Conservation (phyloP, 2,113 vertebrate species). For the Carettochelys insculpta region DNA sequence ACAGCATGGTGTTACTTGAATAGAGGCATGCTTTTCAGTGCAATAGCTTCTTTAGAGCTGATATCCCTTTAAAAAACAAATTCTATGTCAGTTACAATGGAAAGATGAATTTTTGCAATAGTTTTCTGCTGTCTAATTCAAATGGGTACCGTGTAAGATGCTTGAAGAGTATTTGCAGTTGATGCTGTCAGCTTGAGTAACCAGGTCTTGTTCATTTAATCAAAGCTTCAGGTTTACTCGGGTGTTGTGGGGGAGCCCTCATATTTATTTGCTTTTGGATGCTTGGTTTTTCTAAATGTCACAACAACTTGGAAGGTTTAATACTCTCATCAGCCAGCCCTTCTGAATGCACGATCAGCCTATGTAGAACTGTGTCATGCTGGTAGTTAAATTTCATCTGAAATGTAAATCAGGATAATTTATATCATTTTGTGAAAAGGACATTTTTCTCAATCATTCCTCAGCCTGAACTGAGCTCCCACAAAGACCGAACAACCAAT, state of each 20-base stretch:
- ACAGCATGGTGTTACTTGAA: not conserved
- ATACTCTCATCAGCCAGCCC: not conserved
- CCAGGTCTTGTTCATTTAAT: not conserved
- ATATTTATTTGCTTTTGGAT: slow-evolving; percentile 38
- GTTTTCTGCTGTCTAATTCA: not conserved
- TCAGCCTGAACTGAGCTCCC: not conserved
- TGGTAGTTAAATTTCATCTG: not conserved
- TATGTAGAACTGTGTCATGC: not conserved
- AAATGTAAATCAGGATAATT: not conserved
- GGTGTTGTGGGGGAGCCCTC: slow-evolving; percentile 10
- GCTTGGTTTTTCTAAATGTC: not conserved
- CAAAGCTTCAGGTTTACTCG: not conserved
- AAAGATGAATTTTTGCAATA: not conserved
- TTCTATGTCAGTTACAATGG: not conserved
- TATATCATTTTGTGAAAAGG: not conserved
- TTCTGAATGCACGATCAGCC: not conserved
- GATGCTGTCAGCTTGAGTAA: not conserved
- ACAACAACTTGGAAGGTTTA: slow-evolving; percentile 24
- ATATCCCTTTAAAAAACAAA: not conserved
- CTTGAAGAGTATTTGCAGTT: not conserved
- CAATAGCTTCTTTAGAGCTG: not conserved
- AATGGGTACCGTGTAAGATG: not conserved
- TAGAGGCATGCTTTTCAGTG: not conserved
- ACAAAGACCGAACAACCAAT: not conserved
- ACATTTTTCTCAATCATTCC: not conserved